Conservation (phyloP, 2,797 vertebrate species). For the Eulemur coronatus region DNA sequence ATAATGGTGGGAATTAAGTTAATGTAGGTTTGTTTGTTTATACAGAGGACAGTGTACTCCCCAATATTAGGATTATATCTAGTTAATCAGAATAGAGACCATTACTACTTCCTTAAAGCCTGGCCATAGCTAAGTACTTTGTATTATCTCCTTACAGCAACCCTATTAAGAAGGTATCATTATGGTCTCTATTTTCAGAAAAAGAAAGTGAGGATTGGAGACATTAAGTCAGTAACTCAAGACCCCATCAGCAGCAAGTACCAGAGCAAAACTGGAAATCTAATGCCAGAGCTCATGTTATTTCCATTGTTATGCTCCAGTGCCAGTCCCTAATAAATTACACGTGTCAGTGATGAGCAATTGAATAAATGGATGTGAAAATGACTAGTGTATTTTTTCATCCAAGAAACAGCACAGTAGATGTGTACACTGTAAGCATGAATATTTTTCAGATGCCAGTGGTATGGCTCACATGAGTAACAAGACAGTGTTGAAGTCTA, state of each 20-base stretch:
- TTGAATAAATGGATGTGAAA: neutral
- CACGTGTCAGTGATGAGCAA: neutral
- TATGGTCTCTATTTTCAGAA: neutral
- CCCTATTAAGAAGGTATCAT: neutral
- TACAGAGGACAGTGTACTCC: neutral
- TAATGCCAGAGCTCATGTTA: neutral
- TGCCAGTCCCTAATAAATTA: neutral
- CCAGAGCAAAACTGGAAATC: neutral
- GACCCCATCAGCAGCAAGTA: neutral
- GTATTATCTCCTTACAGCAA: neutral
- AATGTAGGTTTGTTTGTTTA: neutral
- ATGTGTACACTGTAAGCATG: neutral
- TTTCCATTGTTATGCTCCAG: neutral
- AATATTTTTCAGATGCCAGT: constrained; percentile 22
- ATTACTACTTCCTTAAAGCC: neutral
- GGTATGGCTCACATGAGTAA: neutral
- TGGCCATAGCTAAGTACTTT: neutral
- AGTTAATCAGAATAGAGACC: neutral
- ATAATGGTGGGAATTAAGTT: neutral
- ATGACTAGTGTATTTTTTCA: neutral
- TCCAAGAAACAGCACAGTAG: neutral
- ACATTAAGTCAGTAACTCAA: neutral
- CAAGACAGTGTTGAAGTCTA: neutral
- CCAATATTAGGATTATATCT: neutral
- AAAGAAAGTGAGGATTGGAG: neutral